Evolutionary conservation across 2,797 vertebrate genomes (phyloP), one percentile per base, ranked within the genome.

Genomic region (Coluber constrictor): DNA sequence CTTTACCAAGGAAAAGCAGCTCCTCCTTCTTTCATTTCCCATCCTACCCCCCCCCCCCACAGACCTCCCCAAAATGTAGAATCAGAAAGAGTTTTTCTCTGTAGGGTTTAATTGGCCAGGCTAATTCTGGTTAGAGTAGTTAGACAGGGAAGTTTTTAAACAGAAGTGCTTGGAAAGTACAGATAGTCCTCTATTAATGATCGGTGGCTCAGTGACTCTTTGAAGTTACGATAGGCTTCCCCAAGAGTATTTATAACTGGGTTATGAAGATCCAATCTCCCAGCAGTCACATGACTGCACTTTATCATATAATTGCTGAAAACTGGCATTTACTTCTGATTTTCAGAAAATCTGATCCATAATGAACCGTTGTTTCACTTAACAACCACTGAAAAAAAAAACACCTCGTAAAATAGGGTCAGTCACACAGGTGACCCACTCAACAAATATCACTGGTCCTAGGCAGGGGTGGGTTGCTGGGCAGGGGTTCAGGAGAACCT

Each of bases 1-100:
- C 63, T 70, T 3, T 16, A 32, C 5, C 29, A 16, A 16, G 5
- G 2, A 70, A 16, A 32, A 70, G 5, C 70, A 79, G 18, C 70
- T 1, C 37, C 9, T 79, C n/a, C n/a, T 70, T 70, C 18, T 79
- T 79, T 79, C 70, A 79, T 79, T 43, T 79, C 70, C 32, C 8
- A 20, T 23, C 70, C 70, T 32, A 70, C 2, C 8, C 8, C 3
- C 32, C 0, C 2, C 8, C 8, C 3, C 32, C 0, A 18, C 18
- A 43, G 8, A 79, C 18, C 32, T 43, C 18, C 32, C 3, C 7
- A 20, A 79, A 43, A 79, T 79, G 1, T 79, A 32, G 3, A 3
- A 4, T 23, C 32, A 43, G 8, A 20, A 74, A 43, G 8, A 23
- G 18, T 79, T 74, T 37, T 74, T 37, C 70, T 74, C 7, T 74